Conservation (phyloP, 92 coral and sea anemone genomes). For the Epizoanthus scotinus region DNA sequence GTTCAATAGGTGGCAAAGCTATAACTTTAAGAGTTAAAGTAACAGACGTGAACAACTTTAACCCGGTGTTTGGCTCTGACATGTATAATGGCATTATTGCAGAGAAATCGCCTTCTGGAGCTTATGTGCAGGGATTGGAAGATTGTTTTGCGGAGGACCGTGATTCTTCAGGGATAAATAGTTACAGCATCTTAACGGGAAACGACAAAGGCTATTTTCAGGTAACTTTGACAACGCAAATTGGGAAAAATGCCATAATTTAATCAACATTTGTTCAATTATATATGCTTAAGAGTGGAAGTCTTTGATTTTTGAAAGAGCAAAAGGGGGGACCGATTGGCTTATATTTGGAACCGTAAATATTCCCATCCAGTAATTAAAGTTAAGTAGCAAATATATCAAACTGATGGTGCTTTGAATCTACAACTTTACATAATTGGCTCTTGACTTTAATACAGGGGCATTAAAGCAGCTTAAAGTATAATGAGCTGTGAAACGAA, state of each 20-base stretch:
- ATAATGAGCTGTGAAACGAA: too few species aligned
- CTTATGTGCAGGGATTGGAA: slow-evolving; percentile 68
- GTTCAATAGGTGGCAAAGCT: slow-evolving; percentile 67
- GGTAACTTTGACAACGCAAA: slow-evolving; percentile 5
- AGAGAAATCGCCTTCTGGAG: slow-evolving; percentile 54
- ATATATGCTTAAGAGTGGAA: too few species aligned
- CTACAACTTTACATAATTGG: too few species aligned
- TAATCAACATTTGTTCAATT: not conserved
- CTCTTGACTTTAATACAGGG: too few species aligned
- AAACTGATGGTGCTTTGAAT: too few species aligned
- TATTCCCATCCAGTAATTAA: too few species aligned
- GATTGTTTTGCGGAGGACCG: slow-evolving; percentile 79
- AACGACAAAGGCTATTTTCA: slow-evolving; percentile 70
- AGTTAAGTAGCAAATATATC: too few species aligned
- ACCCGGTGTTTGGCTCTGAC: slow-evolving; percentile 69
- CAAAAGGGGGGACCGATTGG: too few species aligned
- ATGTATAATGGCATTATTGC: slow-evolving; percentile 63
- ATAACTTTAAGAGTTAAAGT: slow-evolving; percentile 63
- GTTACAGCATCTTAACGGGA: slow-evolving; percentile 72
- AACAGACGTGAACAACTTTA: slow-evolving; percentile 68
- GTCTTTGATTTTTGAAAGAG: too few species aligned
- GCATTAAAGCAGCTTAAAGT: too few species aligned
- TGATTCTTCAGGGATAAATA: slow-evolving; percentile 47
- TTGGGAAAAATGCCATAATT: not conserved
- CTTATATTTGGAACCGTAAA: too few species aligned